Conservation (phyloP, 2,888 invertebrate species). For the Oscheius sp. region DNA sequence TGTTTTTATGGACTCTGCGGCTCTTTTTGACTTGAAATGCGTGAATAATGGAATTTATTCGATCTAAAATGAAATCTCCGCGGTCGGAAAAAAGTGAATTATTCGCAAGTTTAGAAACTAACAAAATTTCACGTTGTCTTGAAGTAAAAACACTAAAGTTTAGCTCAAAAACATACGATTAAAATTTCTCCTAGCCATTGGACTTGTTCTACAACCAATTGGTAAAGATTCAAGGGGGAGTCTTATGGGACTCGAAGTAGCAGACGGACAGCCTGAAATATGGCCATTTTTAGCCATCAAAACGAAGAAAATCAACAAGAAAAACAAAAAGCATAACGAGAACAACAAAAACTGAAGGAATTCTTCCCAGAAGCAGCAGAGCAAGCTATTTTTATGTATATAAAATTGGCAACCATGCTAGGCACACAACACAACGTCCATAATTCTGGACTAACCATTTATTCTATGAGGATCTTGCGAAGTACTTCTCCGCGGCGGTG, state of each 20-base stretch:
- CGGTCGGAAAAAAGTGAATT: background rate
- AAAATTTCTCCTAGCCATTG: constrained; percentile 25
- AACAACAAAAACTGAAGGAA: background rate
- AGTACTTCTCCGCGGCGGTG: constrained; percentile 31
- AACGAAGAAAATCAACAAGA: background rate
- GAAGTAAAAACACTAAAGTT: background rate
- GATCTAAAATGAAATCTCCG: background rate
- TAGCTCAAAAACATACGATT: constrained; percentile 10
- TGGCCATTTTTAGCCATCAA: background rate
- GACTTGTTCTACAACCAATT: constrained; percentile 34
- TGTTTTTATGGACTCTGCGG: too few species aligned
- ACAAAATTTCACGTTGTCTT: too few species aligned
- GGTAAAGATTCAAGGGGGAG: constrained; percentile 20
- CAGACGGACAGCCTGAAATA: constrained; percentile 19
- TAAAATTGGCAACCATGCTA: background rate
- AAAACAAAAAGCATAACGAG: background rate
- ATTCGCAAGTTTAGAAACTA: too few species aligned
- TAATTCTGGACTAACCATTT: constrained; percentile 20
- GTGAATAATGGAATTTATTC: too few species aligned
- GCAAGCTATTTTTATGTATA: background rate
- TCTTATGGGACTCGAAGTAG: constrained; percentile 24
- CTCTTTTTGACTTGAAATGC: too few species aligned
- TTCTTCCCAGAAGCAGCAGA: background rate
- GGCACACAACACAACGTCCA: constrained; percentile 13
- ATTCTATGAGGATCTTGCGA: constrained; percentile 36